Base-by-base conservation (phyloP, 2,888 invertebrate species). In the Drosophila nr. fundita region DNA sequence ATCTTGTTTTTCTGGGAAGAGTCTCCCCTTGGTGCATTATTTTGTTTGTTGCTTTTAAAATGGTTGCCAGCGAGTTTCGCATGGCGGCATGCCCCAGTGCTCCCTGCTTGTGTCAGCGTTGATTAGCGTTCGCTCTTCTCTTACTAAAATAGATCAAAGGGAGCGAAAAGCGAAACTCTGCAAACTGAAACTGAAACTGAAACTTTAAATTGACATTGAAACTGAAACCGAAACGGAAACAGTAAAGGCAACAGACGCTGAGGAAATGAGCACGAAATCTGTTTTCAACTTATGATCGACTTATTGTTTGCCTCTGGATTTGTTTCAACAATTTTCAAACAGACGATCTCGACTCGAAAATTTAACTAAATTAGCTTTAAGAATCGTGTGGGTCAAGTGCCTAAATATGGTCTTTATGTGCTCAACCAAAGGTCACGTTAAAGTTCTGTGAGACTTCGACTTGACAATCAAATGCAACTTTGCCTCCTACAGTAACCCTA, bases 111-210 rank as follows among this genome's bases (percentile, higher is more conserved):
- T 48, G 50, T 48, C 36, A 27, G 50, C 5, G 30, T 21, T 60
- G 57, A 53, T 60, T 65, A 65, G 54, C 59, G 15, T 27, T 52
- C 29, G 49, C 38, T 54, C 18, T 13, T 29, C 36, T 21, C 50
- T 40, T 7, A 40, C 59, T 15, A 49, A 71, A 75, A 71, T 76
- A 75, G 76, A 76, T 76, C 76, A 76, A 76, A 75, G 71, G 62
- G 32, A 34, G 49, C 58, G 49, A 27, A 27, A 60, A 40, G 29
- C 38, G 29, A 40, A 40, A 55, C 55, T 40, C 38, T 4, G 2
- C 7, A 27, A 30, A 48, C 10, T 57, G 30, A 36, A 54, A 50
- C 21, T 15, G 40, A n/a, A 52, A 40, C 38, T 54, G 45, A 45
- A 36, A 32, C 40, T 21, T 24, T n/a, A 34, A 55, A 42, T 24